Percentiles rank a stretch among this genome's conserved stretches.
Conservation (phyloP, 2,888 invertebrate species). For the Dorcus parallelipipedus region DNA sequence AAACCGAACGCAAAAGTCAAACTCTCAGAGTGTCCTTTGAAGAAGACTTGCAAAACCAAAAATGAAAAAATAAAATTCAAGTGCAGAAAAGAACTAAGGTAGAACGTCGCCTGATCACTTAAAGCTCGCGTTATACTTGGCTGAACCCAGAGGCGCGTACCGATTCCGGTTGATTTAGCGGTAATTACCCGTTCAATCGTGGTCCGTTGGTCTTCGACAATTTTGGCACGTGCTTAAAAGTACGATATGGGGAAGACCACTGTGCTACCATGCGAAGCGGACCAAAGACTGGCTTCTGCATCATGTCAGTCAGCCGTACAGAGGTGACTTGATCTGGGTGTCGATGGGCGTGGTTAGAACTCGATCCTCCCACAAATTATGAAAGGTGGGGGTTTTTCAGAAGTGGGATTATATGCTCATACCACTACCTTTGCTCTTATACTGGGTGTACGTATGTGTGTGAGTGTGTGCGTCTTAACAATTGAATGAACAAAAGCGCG, state of each 20-base stretch:
- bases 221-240: conserved; percentile 40
- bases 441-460: conserved; percentile 12
- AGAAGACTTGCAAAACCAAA: too few species aligned
- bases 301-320: conserved; percentile 48
- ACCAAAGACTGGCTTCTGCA: conserved; percentile 45
- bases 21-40: too few species aligned
- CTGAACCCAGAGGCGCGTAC: conserved; percentile 39
- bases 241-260: conserved; percentile 38
- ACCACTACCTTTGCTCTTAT: conserved; percentile 18
- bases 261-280: conserved; percentile 47
- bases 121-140: conserved; percentile 34
- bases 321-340: conserved; percentile 48
- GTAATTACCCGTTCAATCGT: conserved; percentile 44
- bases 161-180: conserved; percentile 45
- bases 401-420: conserved; percentile 21
- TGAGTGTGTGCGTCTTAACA: background rate
- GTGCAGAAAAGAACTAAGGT: background rate
- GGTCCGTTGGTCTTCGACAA: conserved; percentile 42
- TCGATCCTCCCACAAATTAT: conserved; percentile 18
- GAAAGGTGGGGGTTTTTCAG: conserved; percentile 21
- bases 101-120: conserved; percentile 26
- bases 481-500: conserved; percentile 10
- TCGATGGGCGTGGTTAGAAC: conserved; percentile 27
- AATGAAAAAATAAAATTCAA: too few species aligned
- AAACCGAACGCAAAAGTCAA: too few species aligned